phyloP scores from a whole-genome alignment of 2,113 vertebrate species.

The Sterrhoptilus dennistouni region DNA sequence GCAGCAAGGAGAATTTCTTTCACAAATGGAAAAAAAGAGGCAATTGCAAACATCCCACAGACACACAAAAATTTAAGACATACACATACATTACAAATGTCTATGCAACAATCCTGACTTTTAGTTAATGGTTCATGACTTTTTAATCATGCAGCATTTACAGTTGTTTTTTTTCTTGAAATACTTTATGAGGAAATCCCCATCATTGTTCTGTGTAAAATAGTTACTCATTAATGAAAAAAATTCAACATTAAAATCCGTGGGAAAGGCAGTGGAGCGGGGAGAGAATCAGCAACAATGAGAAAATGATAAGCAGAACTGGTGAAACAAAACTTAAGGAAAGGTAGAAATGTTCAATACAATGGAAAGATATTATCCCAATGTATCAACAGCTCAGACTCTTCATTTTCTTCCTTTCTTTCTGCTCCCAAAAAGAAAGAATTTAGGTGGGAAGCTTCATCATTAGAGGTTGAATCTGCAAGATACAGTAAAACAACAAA shows the following conservation, averaged over 20 bases:
- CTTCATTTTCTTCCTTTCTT: conserved; percentile 80
- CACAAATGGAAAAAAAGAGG: conserved; percentile 64
- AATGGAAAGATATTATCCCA: conserved; percentile 76
- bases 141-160: conserved; percentile 70
- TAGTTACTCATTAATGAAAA: conserved; percentile 51
- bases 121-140: conserved; percentile 48
- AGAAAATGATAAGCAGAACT: conserved; percentile 68
- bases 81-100: conserved; percentile 61
- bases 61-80: conserved; percentile 65
- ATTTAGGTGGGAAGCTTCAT: conserved; percentile 80
- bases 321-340: conserved; percentile 73
- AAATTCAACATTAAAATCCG: conserved; percentile 36
- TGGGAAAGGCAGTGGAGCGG: conserved; percentile 28
- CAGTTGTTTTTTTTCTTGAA: conserved; percentile 2
- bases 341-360: conserved; percentile 75
- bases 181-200: background rate
- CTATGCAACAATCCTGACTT: conserved; percentile 66
- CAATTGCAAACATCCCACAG: conserved; percentile 61
- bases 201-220: conserved; percentile 36
- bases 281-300: conserved; percentile 36
- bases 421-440: conserved; percentile 79
- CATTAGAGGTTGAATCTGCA: conserved; percentile 78
- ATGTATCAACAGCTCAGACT: conserved; percentile 79
- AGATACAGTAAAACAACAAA: conserved; percentile 81
- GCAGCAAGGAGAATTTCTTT: conserved; percentile 62